Evolutionary conservation across 1,140 invertebrate genomes (phyloP), one percentile per base, ranked within the genome.

Genomic region (Campoletis sonorensis): DNA sequence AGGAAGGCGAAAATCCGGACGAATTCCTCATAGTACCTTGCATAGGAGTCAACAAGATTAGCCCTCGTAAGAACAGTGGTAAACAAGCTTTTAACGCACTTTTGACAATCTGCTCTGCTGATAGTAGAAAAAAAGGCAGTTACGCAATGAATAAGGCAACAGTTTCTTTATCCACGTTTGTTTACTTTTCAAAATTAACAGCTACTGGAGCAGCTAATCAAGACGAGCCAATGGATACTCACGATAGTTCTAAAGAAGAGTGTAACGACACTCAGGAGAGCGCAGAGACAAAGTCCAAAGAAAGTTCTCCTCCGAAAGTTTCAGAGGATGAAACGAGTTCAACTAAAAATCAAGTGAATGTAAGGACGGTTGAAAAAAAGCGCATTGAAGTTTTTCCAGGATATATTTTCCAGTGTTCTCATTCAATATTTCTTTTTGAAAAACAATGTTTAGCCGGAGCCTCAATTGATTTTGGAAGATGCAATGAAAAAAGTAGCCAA

Each of bases 1-100:
- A 96, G n/a, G 96, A 97, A 91, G 96, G 97, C 1, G 87, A 94
- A 78, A 94, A 97, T 93, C 96, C 96, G 18, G 95, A 95, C 18
- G 95, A 95, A 54, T 96, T 94, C 89, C 89, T 94, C 26, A 96
- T 98, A 91, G 93, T 96, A 81, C 91, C 91, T 26, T 88, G 86
- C 79, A 87, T 87, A 54, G 90, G 90, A 70, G 33, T 33, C 70
- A 78, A 73, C 67, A 86, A 84, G 79, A 82, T 81, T 70, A 84
- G 40, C 61, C 83, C 87, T 18, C 88, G 86, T 72, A 92, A 90
- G 75, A 90, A 89, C 80, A 88, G 86, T 80, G 90, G 90, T 92
- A 87, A 77, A 27, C 84, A 81, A 82, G n/a, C 72, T 79, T 61
- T 72, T 82, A 45, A 67, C 82, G 61, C 37, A 45, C 76, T 67